Evolutionary conservation across 2,113 vertebrate species (phyloP).

Genomic region (Phylloscopus trochilus): DNA sequence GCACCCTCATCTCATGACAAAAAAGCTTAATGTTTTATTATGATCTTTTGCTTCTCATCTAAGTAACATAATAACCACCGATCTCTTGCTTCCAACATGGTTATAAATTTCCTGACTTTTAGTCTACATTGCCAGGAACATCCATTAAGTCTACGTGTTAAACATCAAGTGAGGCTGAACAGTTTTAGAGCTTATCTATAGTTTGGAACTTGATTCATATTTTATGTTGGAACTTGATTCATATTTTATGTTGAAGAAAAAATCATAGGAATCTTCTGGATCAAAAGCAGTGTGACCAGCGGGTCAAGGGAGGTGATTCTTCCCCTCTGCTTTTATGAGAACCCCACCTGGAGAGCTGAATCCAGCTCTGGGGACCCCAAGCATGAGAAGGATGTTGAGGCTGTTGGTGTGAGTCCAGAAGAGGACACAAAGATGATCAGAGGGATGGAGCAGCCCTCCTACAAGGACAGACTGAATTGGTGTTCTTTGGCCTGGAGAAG

Average conservation of each 20-base stretch:
- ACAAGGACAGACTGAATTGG: background rate
- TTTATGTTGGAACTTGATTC: background rate
- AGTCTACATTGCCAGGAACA: background rate
- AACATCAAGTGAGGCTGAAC: constrained; percentile 27
- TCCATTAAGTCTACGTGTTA: constrained; percentile 33
- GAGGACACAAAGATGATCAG: background rate
- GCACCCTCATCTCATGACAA: background rate
- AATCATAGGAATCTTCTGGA: background rate
- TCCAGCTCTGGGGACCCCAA: background rate
- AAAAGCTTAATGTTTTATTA: constrained; percentile 5
- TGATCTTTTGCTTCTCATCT: constrained; percentile 20
- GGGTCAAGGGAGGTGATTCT: background rate
- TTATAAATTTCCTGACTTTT: background rate
- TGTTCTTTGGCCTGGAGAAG: background rate
- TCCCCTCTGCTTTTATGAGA: background rate
- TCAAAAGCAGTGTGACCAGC: background rate
- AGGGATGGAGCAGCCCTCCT: background rate
- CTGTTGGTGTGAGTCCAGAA: background rate
- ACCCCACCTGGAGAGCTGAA: background rate
- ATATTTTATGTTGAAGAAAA: constrained; percentile 28
- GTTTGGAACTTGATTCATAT: background rate
- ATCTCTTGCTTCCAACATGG: background rate
- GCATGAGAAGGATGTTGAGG: too few species aligned
- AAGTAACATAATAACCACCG: constrained; percentile 8
- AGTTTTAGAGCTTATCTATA: background rate